Base-by-base conservation (phyloP, 1,140 invertebrate species). In the Oreohelix idahoensis region DNA sequence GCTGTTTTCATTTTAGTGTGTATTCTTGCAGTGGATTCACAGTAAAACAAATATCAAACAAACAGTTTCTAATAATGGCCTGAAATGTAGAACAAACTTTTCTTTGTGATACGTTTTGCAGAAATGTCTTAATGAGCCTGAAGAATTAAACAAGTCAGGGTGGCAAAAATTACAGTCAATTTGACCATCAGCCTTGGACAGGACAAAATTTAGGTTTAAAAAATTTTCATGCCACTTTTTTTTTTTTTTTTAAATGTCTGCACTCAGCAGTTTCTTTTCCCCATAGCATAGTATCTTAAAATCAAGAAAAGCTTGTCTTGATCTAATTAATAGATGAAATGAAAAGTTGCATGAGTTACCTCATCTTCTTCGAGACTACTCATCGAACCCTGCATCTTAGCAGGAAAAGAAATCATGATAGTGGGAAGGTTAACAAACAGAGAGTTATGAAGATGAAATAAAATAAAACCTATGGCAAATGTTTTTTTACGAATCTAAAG, bases 291-390 rank as follows among this genome's bases (percentile, higher is more conserved):
- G n/a, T 15, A 45, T 20, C 8, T 17, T 35, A 75, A 75, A 20
- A 75, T 45, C 8, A 79, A 49, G 39, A n/a, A 79, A 79, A 79
- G 36, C 36, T 78, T 58, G 42, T 49, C 75, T 77, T 23, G 17
- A n/a, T 79, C 63, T 66, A 49, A 69, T 45, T 38, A 39, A 79
- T 0, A 26, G 23, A 69, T 29, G 32, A 51, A 42, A 85, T 39
- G 20, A 36, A 70, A 42, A 51, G 53, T 17, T 73, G 53, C 29
- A 58, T 66, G 83, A 49, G 58, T 84, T 84, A 84, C 83, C 83
- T 84, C 83, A 58, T 84, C 83, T 70, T 84, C 83, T 71, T 79
- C 83, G n/a, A 66, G n/a, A 73, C 77, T 79, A 84, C 35, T 71
- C 38, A 84, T 42, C 39, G 83, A 84, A 42, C 63, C 83, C 83